Conservation (phyloP, 2,888 invertebrate genomes). For the Cantharis lateralis region DNA sequence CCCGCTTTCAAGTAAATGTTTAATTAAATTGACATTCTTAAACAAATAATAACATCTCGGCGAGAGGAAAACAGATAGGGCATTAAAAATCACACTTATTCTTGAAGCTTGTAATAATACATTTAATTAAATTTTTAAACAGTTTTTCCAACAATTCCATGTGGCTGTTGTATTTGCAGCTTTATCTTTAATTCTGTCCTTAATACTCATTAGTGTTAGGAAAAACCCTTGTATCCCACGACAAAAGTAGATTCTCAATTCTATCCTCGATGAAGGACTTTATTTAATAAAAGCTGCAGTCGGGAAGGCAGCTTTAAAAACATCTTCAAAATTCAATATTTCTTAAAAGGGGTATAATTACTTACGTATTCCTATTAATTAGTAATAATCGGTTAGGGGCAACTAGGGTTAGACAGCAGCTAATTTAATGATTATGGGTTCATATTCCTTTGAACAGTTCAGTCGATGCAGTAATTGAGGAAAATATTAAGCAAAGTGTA, state of each 20-base stretch:
- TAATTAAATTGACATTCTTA: background rate
- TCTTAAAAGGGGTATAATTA: background rate
- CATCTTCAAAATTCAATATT: background rate
- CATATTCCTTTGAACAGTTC: background rate
- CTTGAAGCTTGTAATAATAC: background rate
- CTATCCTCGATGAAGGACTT: background rate
- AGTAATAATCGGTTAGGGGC: background rate
- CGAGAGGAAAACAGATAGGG: background rate
- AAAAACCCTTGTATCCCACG: background rate
- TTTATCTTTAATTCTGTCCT: background rate
- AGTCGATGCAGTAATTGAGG: background rate
- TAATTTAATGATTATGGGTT: background rate
- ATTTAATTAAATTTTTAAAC: background rate
- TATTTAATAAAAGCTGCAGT: background rate
- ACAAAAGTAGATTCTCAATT: background rate
- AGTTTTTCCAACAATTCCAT: background rate
- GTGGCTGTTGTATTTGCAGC: background rate
- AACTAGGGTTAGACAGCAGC: background rate
- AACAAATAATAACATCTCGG: background rate
- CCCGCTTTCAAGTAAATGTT: background rate
- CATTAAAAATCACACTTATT: background rate
- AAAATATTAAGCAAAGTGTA: background rate
- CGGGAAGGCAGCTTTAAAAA: background rate
- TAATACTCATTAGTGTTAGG: background rate
- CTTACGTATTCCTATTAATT: background rate